These are phyloP conservation scores for Xerus rutilus DNA, from an alignment of 2,797 vertebrate genomes.

Conservation along the genomic window DNA sequence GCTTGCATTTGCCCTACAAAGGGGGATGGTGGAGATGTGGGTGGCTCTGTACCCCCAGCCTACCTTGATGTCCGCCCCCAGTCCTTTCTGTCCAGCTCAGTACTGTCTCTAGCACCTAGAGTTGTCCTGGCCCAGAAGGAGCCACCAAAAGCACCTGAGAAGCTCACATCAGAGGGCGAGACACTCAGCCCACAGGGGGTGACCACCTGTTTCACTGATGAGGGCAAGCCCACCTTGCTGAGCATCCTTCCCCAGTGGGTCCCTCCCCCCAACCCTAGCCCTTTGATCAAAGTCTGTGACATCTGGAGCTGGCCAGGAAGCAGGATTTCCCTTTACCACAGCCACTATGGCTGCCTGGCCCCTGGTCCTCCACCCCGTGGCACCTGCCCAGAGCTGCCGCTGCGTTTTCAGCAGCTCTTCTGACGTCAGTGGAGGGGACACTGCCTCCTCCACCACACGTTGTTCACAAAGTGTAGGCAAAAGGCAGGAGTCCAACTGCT, in stretches of 20 bases:
- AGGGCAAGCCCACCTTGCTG: not conserved
- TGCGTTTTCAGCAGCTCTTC: conserved; percentile 28
- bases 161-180: too few species aligned
- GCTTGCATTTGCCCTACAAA: rapidly evolving
- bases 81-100: not conserved
- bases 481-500: conserved; percentile 34
- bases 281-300: not conserved
- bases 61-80: not conserved
- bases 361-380: not conserved
- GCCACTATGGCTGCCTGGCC: not conserved
- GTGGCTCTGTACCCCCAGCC: too few species aligned
- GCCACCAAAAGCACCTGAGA: not conserved
- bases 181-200: too few species aligned
- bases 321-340: not conserved
- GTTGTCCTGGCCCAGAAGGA: rapidly evolving
- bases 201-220: too few species aligned
- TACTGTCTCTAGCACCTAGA: too few species aligned
- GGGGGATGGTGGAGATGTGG: not conserved
- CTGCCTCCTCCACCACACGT: not conserved
- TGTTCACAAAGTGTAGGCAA: conserved; percentile 51
- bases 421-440: conserved; percentile 60
- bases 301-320: not conserved
- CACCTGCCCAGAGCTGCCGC: conserved; percentile 42
- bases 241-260: not conserved
- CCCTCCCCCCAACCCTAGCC: rapidly evolving